Percentiles rank a stretch among this genome's conserved stretches.
Evolutionary conservation across 2,888 invertebrate genomes (phyloP).

Genomic region (Morinoia aosen): DNA sequence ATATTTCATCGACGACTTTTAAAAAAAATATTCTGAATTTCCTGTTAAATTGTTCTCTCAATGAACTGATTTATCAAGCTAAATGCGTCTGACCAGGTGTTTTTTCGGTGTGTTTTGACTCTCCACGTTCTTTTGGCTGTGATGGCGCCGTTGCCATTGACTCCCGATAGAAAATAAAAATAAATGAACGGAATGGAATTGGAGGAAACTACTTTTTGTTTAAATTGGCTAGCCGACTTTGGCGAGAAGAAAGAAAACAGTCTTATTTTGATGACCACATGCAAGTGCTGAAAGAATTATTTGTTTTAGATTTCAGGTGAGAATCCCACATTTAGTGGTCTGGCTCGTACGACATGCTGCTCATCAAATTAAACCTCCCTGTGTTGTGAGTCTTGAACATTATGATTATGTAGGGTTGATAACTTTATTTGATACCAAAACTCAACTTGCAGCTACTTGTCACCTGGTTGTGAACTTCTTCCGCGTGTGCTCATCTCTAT

Average conservation of each 20-base stretch:
- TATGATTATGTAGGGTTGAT: neutral
- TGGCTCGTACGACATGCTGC: neutral
- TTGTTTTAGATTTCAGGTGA: neutral
- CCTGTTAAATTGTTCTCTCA: neutral
- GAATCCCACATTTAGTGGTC: neutral
- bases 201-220: neutral
- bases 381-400: neutral
- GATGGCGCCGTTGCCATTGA: neutral
- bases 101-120: neutral
- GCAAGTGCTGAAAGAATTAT: neutral
- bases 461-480: neutral
- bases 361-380: neutral
- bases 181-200: neutral
- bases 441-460: neutral
- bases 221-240: neutral
- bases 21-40: neutral
- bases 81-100: neutral
- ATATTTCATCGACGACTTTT: neutral
- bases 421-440: neutral
- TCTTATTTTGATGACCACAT: neutral
- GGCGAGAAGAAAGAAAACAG: neutral
- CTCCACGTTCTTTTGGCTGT: neutral
- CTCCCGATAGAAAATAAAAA: neutral
- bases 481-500: neutral
- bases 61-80: neutral